Base-by-base conservation (phyloP, 2,888 invertebrate genomes). In the Perizoma affinitatum region DNA sequence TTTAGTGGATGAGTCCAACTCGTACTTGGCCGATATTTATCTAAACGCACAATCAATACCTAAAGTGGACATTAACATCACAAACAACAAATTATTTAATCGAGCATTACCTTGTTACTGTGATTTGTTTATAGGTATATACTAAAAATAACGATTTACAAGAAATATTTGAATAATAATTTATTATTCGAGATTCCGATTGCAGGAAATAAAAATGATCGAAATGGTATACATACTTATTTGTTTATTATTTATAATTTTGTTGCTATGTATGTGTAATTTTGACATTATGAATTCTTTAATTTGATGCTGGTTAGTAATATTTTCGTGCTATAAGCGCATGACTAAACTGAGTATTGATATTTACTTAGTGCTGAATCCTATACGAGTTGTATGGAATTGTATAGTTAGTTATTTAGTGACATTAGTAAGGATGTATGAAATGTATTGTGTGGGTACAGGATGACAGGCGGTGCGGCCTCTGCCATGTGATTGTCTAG, bases 301-400 rank as follows among this genome's bases (percentile, higher is more conserved):
- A 68, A 61, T 63, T 70, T 71, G 71, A 76, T 69, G 72, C 38
- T 50, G 54, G 62, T 87, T 87, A 76, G 80, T 80, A 80, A 80
- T 78, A 82, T 79, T 82, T 61, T 84, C 82, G 90, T 88, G 90
- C 90, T 90, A 74, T 84, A 83, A 90, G 91, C 89, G 88, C 84
- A 87, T 87, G 83, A 83, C 83, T 85, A 79, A 86, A 84, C 82
- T 77, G 77, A 80, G 77, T 86, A 86, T 84, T 84, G 84, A 84
- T 78, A 73, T 84, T 83, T 43, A 51, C 40, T 63, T 82, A 80
- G 83, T 83, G 83, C 83, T 84, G 76, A 78, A 77, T 82, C 51
- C 52, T 60, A 80, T 69, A 73, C 81, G 79, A 82, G 82, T 86
- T 86, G 84, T 83, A 84, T 73, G 84, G 79, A 86, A 83, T 82